Evolutionary conservation across 2,797 vertebrate species (phyloP).

Genomic region (Natrix natrix): DNA sequence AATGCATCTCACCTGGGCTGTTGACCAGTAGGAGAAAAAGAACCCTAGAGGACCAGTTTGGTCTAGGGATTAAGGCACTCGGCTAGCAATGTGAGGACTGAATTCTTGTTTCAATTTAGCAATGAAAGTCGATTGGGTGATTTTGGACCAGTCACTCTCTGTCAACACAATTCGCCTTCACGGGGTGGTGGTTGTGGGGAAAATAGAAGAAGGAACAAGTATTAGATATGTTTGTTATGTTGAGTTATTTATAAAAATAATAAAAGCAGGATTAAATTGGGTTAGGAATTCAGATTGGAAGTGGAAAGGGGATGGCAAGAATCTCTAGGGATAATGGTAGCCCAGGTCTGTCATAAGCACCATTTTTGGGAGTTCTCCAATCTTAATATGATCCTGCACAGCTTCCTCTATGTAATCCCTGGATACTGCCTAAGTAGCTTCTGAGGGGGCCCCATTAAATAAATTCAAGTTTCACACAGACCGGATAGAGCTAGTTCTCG

Average conservation of each 20-base stretch:
- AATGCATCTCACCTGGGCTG: not conserved
- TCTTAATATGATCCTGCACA: not conserved
- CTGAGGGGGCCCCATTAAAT: not conserved
- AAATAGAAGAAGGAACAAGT: not conserved
- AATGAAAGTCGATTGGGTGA: not conserved
- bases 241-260: not conserved
- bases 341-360: not conserved
- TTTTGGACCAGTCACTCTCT: not conserved
- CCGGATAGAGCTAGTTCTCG: not conserved
- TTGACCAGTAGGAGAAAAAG: not conserved
- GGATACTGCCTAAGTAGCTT: not conserved
- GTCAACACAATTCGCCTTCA: not conserved
- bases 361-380: not conserved
- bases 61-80: not conserved
- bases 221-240: not conserved
- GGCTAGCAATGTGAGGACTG: not conserved
- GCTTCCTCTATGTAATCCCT: not conserved
- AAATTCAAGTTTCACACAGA: not conserved
- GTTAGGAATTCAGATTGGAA: not conserved
- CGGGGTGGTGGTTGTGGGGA: not conserved
- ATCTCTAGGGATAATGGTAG: not conserved
- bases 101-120: not conserved
- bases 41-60: not conserved
- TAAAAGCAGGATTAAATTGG: not conserved
- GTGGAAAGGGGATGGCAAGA: not conserved